phyloP scores from a whole-genome alignment of 2,797 vertebrate species.

The Gephyroberyx darwinii region DNA sequence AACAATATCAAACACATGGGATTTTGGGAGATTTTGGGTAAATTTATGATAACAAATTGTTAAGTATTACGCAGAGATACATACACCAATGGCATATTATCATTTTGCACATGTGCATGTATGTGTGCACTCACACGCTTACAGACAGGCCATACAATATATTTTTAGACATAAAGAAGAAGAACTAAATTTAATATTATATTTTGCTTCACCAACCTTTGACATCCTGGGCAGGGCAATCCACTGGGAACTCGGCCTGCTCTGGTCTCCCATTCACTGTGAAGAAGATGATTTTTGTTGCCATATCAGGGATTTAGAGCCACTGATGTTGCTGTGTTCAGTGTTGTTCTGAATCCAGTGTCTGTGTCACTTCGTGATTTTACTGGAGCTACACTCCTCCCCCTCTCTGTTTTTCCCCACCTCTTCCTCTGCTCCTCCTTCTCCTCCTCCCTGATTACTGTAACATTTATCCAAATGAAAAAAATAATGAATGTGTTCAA shows the following conservation, averaged over 20 bases:
- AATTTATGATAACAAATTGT: background rate
- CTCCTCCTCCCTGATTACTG: background rate
- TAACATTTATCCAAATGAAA: background rate
- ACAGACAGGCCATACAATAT: background rate
- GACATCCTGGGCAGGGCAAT: slow-evolving; percentile 80
- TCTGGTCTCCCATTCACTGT: slow-evolving; percentile 82
- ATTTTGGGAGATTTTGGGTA: background rate
- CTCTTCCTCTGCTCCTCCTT: slow-evolving; percentile 39
- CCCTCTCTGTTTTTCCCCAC: slow-evolving; percentile 35
- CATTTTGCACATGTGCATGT: background rate
- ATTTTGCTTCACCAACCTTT: slow-evolving; percentile 76
- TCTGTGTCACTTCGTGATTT: slow-evolving; percentile 43
- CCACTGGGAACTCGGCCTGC: slow-evolving; percentile 78
- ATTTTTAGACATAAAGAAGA: background rate
- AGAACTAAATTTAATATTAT: background rate
- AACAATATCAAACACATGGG: background rate
- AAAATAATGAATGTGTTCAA: background rate
- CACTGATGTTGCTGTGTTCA: slow-evolving; percentile 29
- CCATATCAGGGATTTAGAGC: slow-evolving; percentile 66
- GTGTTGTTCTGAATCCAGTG: slow-evolving; percentile 39
- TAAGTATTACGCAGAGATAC: background rate
- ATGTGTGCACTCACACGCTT: background rate
- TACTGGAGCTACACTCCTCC: slow-evolving; percentile 43
- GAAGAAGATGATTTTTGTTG: slow-evolving; percentile 81
- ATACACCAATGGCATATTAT: too few relatives aligned